Evolutionary conservation across 2,888 invertebrate species (phyloP).

Genomic region (Onchidella celtica): DNA sequence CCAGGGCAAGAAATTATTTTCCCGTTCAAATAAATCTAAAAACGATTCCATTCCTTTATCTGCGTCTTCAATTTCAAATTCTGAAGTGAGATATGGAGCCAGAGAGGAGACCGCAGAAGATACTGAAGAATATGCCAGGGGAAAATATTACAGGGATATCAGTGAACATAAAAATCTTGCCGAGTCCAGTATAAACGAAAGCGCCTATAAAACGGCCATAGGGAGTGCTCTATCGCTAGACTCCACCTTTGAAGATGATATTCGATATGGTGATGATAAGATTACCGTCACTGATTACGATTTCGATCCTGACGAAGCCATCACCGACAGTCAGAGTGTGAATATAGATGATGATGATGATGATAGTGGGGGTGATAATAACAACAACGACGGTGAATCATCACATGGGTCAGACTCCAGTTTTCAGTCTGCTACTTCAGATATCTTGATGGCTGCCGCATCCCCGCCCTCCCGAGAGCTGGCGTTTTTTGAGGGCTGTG

Average conservation of each 20-base stretch:
- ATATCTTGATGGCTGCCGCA: constrained; percentile 36
- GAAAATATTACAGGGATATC: not conserved
- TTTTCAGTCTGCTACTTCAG: constrained; percentile 44
- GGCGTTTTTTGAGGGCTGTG: constrained; percentile 29
- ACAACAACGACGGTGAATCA: constrained; percentile 25
- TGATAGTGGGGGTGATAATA: not conserved
- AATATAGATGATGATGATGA: not conserved
- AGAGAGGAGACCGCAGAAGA: constrained; percentile 33
- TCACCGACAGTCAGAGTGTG: not conserved
- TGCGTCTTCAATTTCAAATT: constrained; percentile 17
- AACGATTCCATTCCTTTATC: not conserved
- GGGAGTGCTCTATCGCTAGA: not conserved
- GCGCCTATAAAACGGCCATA: constrained; percentile 16
- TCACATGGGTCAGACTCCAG: constrained; percentile 38
- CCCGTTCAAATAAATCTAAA: not conserved
- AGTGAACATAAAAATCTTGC: not conserved
- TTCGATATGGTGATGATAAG: not conserved
- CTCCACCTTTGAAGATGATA: not conserved
- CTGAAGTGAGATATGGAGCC: constrained; percentile 28
- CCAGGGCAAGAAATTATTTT: constrained; percentile 5
- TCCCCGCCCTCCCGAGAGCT: constrained; percentile 3
- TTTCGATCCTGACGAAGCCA: not conserved
- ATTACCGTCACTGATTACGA: constrained; percentile 7
- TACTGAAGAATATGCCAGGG: not conserved
- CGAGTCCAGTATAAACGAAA: not conserved